Base-by-base conservation (phyloP, 1,140 invertebrate species). In the Araneus ventricosus region DNA sequence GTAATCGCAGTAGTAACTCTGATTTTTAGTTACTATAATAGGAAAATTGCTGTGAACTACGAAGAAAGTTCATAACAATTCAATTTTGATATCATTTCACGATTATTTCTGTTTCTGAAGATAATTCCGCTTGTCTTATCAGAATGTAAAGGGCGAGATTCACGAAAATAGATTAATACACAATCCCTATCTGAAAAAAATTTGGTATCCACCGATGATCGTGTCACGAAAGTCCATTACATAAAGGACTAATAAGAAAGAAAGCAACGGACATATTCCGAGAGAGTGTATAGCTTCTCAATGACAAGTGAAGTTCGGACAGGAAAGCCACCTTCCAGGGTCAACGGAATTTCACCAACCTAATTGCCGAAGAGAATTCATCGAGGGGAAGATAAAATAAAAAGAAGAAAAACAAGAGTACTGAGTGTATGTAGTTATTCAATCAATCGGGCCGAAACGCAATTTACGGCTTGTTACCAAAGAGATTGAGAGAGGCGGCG, bases 371-470 rank as follows among this genome's bases (percentile, higher is more conserved):
- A 63, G 22, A 63, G 24, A n/a, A 63, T 63, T 20, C 59, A 63
- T 7, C 14, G 10, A 52, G 22, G n/a, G n/a, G 6, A n/a, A 63
- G 59, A 63, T 22, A 63, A 63, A 63, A 24, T 6, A 63, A 37
- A 75, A 17, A 75, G 34, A 37, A 37, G 70, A 20, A 30, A 67
- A 52, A 52, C 45, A 52, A 52, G 45, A 52, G 45, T 52, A 52
- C 45, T 17, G 45, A 63, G n/a, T 63, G 59, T 63, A 75, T 75
- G 70, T 75, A 22, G 70, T 75, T 75, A 75, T 75, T 75, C 70
- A 75, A 75, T 75, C 30, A 75, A 75, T 75, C 17, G 70, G 70
- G 10, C 30, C 14, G 27, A 75, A 75, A 34, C 30, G 30, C 70
- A 75, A 34, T 34, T 75, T 75, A 75, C 0, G 70, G 70, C 70